Evolutionary conservation across 2,797 vertebrate genomes (phyloP).

Genomic region (Morelia viridis): DNA sequence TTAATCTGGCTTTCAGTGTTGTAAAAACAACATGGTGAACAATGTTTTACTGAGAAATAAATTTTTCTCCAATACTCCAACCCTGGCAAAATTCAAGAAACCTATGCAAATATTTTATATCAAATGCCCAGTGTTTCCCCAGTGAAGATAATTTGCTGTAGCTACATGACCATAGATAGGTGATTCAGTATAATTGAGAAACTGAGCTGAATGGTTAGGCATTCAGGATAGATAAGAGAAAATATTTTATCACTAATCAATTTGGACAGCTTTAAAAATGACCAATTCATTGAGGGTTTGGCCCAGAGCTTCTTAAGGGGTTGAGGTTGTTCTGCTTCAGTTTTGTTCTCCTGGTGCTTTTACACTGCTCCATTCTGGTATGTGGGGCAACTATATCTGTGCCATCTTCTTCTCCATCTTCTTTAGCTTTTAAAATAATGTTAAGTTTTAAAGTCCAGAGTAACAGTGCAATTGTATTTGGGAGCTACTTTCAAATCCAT

Average conservation of each 20-base stretch:
- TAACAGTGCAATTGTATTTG: not conserved
- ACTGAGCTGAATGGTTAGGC: not conserved
- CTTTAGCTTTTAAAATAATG: not conserved
- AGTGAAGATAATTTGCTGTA: not conserved
- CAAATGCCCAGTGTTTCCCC: conserved; percentile 23
- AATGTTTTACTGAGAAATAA: conserved; percentile 55
- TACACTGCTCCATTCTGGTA: not conserved
- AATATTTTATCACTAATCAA: not conserved
- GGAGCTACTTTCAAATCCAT: not conserved
- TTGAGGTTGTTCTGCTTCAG: not conserved
- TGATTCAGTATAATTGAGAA: not conserved
- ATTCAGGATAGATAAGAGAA: not conserved
- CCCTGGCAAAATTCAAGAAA: conserved; percentile 29
- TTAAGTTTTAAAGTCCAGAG: not conserved
- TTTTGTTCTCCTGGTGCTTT: not conserved
- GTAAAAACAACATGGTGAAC: not conserved
- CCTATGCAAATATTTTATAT: conserved; percentile 49
- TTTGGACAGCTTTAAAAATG: not conserved
- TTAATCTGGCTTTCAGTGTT: not conserved
- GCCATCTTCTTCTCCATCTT: not conserved
- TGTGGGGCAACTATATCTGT: not conserved
- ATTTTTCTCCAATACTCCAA: conserved; percentile 51
- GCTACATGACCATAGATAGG: not conserved
- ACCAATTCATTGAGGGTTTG: not conserved
- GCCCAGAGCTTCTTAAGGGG: not conserved